phyloP scores from a whole-genome alignment of 2,797 vertebrate genomes.

The Xenopus petersii region DNA sequence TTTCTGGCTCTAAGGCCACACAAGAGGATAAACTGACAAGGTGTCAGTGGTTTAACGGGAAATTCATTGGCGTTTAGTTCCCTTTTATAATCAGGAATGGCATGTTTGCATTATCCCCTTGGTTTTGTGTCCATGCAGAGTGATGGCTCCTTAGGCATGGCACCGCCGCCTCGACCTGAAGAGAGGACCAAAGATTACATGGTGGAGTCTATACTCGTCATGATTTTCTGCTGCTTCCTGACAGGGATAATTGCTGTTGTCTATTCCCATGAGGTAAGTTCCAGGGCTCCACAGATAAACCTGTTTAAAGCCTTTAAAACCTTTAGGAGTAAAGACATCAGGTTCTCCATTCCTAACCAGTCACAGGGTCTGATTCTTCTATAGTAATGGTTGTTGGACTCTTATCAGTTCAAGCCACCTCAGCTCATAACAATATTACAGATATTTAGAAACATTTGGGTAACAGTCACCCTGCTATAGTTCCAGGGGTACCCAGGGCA shows the following conservation, averaged over 20 bases:
- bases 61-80: neutral
- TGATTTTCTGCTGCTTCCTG: conserved; percentile 75
- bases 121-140: conserved; percentile 55
- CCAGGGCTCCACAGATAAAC: too few species aligned
- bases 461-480: too few species aligned
- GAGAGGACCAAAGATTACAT: conserved; percentile 68
- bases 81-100: neutral
- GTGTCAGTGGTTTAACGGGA: neutral
- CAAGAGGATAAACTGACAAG: neutral
- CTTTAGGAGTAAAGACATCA: too few species aligned
- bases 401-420: too few species aligned
- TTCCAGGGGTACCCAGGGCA: too few species aligned
- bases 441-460: too few species aligned
- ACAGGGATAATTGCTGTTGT: conserved; percentile 68
- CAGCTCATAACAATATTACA: too few species aligned
- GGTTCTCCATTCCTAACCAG: too few species aligned
- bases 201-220: conserved; percentile 74
- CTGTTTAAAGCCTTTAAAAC: too few species aligned
- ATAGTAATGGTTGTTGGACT: too few species aligned
- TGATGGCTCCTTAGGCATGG: neutral
- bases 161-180: accelerated
- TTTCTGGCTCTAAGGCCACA: too few species aligned
- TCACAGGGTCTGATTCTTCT: too few species aligned
- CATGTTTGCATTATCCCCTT: neutral
- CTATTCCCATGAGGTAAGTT: conserved; percentile 71